A percentile compares a stretch with the other conserved stretches of the same genome.
Evolutionary conservation across 1,140 invertebrate species (phyloP).

Genomic region (Drosophila bifasciata): DNA sequence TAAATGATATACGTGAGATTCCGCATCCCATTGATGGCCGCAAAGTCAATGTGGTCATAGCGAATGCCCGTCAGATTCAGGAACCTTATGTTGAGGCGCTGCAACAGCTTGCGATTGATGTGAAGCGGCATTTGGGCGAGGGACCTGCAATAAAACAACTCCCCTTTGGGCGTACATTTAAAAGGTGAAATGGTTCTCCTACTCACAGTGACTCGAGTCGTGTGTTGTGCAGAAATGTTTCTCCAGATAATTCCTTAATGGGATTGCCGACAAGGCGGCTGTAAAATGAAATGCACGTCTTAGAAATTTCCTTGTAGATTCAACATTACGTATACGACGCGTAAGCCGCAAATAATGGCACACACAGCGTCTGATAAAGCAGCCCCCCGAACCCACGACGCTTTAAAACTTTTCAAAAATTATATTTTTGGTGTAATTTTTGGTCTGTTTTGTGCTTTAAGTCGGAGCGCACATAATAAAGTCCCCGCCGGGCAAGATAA

Average conservation of each 20-base stretch:
- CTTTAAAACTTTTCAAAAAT: conserved; percentile 43
- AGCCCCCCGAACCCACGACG: background rate
- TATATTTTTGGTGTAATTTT: conserved; percentile 15
- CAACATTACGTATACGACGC: conserved; percentile 64
- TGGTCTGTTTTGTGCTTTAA: conserved; percentile 35
- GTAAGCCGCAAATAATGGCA: conserved; percentile 60
- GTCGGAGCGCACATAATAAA: conserved; percentile 58
- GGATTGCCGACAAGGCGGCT: conserved; percentile 85
- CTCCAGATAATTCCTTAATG: conserved; percentile 83
- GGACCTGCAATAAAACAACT: conserved; percentile 45
- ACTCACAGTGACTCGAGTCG: conserved; percentile 86
- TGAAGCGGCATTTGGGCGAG: conserved; percentile 65
- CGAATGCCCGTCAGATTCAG: conserved; percentile 86
- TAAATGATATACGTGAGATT: conserved; percentile 88
- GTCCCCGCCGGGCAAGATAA: conserved; percentile 54
- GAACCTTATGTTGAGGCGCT: conserved; percentile 71
- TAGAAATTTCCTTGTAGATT: conserved; percentile 24
- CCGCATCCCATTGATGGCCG: conserved; percentile 85
- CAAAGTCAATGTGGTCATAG: conserved; percentile 85
- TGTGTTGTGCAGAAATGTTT: conserved; percentile 84
- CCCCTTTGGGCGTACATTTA: background rate
- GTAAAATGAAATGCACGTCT: conserved; percentile 62
- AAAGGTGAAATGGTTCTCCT: background rate
- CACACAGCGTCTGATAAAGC: conserved; percentile 51
- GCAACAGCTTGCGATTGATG: conserved; percentile 56